Evolutionary conservation across 2,797 vertebrate genomes (phyloP).

Genomic region (Hyperoplus immaculatus): DNA sequence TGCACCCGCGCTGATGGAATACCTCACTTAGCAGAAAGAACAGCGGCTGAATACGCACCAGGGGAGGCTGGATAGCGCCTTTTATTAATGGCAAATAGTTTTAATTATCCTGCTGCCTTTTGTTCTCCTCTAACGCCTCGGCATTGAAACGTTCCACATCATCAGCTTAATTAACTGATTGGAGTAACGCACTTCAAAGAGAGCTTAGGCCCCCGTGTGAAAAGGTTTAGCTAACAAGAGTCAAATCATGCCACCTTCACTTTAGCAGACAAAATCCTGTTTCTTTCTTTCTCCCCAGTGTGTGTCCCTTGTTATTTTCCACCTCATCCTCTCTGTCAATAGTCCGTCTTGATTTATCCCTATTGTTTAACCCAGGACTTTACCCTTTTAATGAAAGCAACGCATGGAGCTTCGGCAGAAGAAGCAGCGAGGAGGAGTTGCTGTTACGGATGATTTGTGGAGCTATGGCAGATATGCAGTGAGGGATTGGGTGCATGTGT

Average conservation of each 20-base stretch:
- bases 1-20: conserved; percentile 45
- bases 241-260: conserved; percentile 63
- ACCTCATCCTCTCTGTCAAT: conserved; percentile 43
- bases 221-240: conserved; percentile 72
- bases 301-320: conserved; percentile 50
- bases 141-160: conserved; percentile 67
- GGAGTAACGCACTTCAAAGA: conserved; percentile 63
- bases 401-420: conserved; percentile 25
- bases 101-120: conserved; percentile 77
- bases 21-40: conserved; percentile 60
- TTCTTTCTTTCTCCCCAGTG: conserved; percentile 18
- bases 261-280: conserved; percentile 45
- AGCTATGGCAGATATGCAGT: conserved; percentile 44
- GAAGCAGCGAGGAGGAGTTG: conserved; percentile 21
- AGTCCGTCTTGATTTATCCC: conserved; percentile 48
- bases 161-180: conserved; percentile 75
- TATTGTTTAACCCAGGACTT: conserved; percentile 52
- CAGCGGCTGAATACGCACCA: conserved; percentile 58
- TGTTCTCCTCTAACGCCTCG: conserved; percentile 65
- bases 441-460: conserved; percentile 54
- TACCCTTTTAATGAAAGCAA: conserved; percentile 46
- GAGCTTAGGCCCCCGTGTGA: conserved; percentile 45
- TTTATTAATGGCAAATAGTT: conserved; percentile 74
- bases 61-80: conserved; percentile 42
- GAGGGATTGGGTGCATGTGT: conserved; percentile 25